Percentiles rank a stretch among this genome's conserved stretches.
phyloP scores from a whole-genome alignment of 2,888 invertebrate species.

The Eilema sororculum region DNA sequence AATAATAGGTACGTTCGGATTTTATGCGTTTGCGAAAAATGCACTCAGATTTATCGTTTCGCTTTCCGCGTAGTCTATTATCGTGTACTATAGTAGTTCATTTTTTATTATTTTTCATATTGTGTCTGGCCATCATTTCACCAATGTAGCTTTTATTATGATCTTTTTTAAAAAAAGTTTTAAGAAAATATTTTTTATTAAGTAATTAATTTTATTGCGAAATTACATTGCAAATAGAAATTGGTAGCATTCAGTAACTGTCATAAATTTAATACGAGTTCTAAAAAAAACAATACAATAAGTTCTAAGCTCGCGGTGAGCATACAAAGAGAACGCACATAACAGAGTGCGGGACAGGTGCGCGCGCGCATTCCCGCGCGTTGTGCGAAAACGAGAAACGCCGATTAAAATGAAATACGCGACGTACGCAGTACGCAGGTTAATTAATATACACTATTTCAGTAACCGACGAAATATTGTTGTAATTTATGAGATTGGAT shows the following conservation, averaged over 20 bases:
- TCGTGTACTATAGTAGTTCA: slow-evolving; percentile 55
- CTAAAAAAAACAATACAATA: slow-evolving; percentile 59
- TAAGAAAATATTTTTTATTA: background rate
- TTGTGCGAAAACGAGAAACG: slow-evolving; percentile 75
- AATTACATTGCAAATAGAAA: background rate
- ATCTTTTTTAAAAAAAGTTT: background rate
- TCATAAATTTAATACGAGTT: slow-evolving; percentile 43
- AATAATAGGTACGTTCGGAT: slow-evolving; percentile 82
- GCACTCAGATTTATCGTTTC: slow-evolving; percentile 79
- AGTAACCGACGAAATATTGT: slow-evolving; percentile 74
- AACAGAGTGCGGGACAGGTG: slow-evolving; percentile 80
- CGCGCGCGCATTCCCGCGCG: slow-evolving; percentile 67
- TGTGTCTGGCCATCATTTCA: slow-evolving; percentile 10
- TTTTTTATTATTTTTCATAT: slow-evolving; percentile 49
- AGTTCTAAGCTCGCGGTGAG: slow-evolving; percentile 52
- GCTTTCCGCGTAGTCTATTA: slow-evolving; percentile 79
- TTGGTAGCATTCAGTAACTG: slow-evolving; percentile 31
- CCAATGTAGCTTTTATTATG: slow-evolving; percentile 11
- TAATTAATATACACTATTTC: slow-evolving; percentile 79
- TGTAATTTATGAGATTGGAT: slow-evolving; percentile 79
- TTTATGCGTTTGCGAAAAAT: slow-evolving; percentile 86
- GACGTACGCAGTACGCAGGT: slow-evolving; percentile 64
- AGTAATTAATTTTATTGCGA: background rate
- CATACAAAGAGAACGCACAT: slow-evolving; percentile 62
- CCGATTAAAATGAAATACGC: slow-evolving; percentile 80